Conservation (phyloP, 2,797 vertebrate species). For the Centroberyx gerrardi region DNA sequence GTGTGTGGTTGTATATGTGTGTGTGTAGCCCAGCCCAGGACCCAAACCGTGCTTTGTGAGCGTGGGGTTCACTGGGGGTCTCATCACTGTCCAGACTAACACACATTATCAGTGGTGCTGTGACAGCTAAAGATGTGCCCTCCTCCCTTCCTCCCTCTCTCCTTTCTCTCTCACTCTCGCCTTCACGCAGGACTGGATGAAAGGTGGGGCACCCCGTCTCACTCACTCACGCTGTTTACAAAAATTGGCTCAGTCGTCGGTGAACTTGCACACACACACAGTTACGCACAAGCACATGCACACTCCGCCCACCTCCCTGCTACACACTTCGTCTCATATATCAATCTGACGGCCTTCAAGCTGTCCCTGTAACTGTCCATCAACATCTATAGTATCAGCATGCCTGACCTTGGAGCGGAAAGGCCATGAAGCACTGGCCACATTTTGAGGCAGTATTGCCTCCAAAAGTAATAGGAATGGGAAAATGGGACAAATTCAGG, state of each 20-base stretch:
- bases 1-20: background rate
- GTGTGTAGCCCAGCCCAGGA: background rate
- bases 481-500: background rate
- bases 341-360: background rate
- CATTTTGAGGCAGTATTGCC: background rate
- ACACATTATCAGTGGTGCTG: constrained; percentile 49
- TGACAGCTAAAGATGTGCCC: constrained; percentile 32
- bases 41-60: background rate
- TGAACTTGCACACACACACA: background rate
- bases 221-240: constrained; percentile 4
- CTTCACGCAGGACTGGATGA: constrained; percentile 3
- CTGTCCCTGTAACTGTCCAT: background rate
- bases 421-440: background rate
- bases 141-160: background rate
- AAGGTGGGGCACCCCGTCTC: constrained; percentile 13
- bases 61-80: constrained; percentile 2
- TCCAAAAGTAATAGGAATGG: background rate
- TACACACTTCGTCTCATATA: background rate
- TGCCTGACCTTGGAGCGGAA: background rate
- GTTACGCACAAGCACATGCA: background rate
- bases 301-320: background rate
- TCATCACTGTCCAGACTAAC: constrained; percentile 26
- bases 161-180: constrained; percentile 7
- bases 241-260: background rate
- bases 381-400: background rate